phyloP scores from a whole-genome alignment of 1,140 invertebrate genomes.

The Diploscapter pachys region DNA sequence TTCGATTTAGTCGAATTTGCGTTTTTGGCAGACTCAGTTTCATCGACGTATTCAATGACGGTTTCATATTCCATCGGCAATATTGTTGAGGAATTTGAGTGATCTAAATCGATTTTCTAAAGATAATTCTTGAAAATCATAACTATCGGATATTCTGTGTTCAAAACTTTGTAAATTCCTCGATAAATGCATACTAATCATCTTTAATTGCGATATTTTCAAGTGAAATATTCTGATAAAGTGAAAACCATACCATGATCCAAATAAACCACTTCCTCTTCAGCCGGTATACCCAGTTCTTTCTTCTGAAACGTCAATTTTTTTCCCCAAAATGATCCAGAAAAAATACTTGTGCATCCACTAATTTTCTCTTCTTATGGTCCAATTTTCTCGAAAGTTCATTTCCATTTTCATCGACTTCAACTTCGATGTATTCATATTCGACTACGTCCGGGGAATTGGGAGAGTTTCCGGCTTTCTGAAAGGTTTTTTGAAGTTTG shows the following conservation, averaged over 20 bases:
- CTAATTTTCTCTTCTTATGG: background rate
- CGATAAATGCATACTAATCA: background rate
- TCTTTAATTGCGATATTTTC: background rate
- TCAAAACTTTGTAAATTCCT: background rate
- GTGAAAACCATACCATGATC: background rate
- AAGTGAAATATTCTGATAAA: too few species aligned
- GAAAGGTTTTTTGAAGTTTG: too few species aligned
- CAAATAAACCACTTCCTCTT: slow-evolving; percentile 14
- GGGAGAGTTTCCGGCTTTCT: too few species aligned
- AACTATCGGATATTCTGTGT: too few species aligned
- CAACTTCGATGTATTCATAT: background rate
- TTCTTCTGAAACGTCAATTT: slow-evolving; percentile 10
- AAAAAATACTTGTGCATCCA: too few species aligned
- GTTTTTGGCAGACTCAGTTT: too few species aligned
- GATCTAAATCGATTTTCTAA: background rate
- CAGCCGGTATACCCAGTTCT: slow-evolving; percentile 6
- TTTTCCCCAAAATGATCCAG: background rate
- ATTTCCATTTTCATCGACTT: background rate
- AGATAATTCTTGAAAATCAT: too few species aligned
- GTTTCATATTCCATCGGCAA: slow-evolving; percentile 6
- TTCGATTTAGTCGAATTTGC: too few species aligned
- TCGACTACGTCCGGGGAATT: background rate
- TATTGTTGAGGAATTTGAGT: slow-evolving; percentile 1
- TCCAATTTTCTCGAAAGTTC: background rate
- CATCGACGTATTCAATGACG: slow-evolving; percentile 11